Percentiles rank a stretch among this genome's conserved stretches.
phyloP scores from a whole-genome alignment of 2,888 invertebrate genomes.

The Odontothrips loti region DNA sequence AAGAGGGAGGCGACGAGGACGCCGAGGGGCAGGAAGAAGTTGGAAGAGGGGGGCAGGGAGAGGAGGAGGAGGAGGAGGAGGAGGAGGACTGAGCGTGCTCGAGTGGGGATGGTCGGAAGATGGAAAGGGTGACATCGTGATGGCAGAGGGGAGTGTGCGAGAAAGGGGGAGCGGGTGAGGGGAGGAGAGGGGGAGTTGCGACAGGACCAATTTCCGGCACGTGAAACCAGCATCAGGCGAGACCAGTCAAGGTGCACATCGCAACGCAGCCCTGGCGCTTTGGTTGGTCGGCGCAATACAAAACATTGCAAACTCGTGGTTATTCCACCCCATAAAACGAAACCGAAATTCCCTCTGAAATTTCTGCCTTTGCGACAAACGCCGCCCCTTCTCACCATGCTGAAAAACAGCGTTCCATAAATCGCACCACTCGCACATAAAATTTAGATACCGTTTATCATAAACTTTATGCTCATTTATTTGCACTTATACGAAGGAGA shows the following conservation, averaged over 20 bases:
- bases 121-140: conserved; percentile 27
- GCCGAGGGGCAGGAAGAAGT: neutral
- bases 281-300: neutral
- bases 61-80: neutral
- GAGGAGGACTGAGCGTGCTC: neutral
- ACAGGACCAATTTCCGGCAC: conserved; percentile 28
- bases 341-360: neutral
- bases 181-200: conserved; percentile 15
- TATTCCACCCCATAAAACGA: no score
- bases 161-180: conserved; percentile 5
- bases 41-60: neutral
- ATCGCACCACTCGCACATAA: neutral
- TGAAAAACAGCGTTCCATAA: no score
- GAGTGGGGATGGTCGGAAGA: conserved; percentile 20
- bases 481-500: neutral
- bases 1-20: conserved; percentile 4
- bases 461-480: neutral
- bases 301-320: no score
- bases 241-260: neutral
- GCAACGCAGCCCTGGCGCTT: neutral
- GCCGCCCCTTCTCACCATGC: no score
- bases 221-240: neutral
- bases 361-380: no score
- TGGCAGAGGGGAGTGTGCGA: conserved; percentile 29
- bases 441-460: neutral